Conservation (phyloP, 1,140 invertebrate species). For the Eurosta solidaginis region DNA sequence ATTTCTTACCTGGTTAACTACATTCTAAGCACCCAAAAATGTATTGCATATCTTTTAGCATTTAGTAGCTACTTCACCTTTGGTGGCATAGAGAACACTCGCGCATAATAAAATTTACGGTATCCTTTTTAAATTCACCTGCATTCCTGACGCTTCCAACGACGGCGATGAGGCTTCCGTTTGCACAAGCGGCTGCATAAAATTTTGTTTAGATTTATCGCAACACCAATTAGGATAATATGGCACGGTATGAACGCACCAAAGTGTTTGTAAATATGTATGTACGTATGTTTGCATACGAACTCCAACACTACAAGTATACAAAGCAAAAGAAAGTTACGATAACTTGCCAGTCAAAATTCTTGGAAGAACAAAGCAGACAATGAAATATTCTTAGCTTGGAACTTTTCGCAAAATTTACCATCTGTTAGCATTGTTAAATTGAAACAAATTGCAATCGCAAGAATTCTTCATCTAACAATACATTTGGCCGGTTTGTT, state of each 20-base stretch:
- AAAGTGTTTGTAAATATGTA: no score
- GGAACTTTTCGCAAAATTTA: neutral
- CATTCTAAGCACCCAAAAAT: conserved; percentile 23
- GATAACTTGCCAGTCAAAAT: neutral
- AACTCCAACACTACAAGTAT: neutral
- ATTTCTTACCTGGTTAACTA: conserved; percentile 15
- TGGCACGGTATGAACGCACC: neutral
- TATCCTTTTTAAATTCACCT: neutral
- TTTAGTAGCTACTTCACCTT: neutral
- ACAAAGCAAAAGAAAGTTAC: neutral
- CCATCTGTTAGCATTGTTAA: neutral
- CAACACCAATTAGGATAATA: conserved; percentile 27
- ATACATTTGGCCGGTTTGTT: neutral
- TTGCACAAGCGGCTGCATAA: conserved; percentile 21
- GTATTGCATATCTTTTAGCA: neutral
- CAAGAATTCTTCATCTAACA: conserved; percentile 2
- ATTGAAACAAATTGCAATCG: conserved; percentile 10
- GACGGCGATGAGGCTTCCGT: neutral
- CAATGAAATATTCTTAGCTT: neutral
- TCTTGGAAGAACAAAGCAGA: neutral
- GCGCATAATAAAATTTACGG: neutral
- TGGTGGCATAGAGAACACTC: neutral
- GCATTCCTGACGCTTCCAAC: neutral
- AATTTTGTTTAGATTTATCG: conserved; percentile 29
- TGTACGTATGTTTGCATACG: no score